phyloP scores from a whole-genome alignment of 2,888 invertebrate species.

The Macrostomum cliftonense region DNA sequence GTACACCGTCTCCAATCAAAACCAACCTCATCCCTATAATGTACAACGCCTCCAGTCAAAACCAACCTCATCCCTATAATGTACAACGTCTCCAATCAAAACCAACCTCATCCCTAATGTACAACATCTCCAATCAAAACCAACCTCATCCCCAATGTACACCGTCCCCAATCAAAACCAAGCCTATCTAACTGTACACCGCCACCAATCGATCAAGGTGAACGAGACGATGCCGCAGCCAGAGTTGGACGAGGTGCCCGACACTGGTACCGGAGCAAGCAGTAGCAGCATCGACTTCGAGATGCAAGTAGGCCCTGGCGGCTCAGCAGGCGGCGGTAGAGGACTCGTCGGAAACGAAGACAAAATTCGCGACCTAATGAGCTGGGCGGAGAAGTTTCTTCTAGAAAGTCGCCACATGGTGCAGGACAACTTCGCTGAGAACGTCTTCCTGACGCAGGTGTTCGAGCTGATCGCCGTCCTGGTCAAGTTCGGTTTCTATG shows the following conservation, averaged over 20 bases:
- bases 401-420: neutral
- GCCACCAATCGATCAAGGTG: too few relatives aligned
- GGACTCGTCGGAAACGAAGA: neutral
- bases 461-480: slow-evolving; percentile 9
- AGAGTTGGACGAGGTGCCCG: neutral
- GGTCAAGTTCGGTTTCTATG: slow-evolving; percentile 14
- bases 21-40: too few relatives aligned
- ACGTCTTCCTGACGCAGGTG: slow-evolving; percentile 7
- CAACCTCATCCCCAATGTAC: too few relatives aligned
- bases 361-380: neutral
- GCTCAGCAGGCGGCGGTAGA: neutral
- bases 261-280: neutral
- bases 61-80: too few relatives aligned
- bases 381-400: neutral
- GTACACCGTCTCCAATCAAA: too few relatives aligned
- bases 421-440: neutral
- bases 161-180: too few relatives aligned
- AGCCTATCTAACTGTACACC: too few relatives aligned
- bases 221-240: slow-evolving; percentile 1
- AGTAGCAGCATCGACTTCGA: neutral
- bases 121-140: too few relatives aligned
- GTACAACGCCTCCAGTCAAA: too few relatives aligned
- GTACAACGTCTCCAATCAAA: too few relatives aligned
- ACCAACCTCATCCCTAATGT: too few relatives aligned
- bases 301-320: neutral